These are phyloP conservation scores for Margarornis squamiger DNA, from an alignment of 2,797 vertebrate genomes.

Conservation along the genomic window DNA sequence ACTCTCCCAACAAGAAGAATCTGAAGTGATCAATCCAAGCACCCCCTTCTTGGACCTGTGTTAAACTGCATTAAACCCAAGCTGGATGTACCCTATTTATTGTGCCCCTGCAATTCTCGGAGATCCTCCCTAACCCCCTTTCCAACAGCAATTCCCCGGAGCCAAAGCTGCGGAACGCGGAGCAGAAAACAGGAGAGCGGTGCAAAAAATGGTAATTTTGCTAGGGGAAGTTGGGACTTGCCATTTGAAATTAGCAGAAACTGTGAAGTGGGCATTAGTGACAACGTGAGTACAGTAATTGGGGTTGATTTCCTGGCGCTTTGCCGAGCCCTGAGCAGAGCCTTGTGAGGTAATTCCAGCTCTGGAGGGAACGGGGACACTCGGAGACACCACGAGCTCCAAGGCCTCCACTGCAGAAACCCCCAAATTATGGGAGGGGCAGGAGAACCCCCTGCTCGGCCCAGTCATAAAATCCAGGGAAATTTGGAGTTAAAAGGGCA, in stretches of 20 bases:
- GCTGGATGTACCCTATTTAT: neutral
- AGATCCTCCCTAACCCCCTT: neutral
- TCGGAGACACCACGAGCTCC: slow-evolving; percentile 65
- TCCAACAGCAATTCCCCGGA: slow-evolving; percentile 53
- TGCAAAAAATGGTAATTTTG: slow-evolving; percentile 72
- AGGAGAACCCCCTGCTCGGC: neutral
- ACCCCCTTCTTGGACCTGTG: neutral
- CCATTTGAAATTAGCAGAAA: slow-evolving; percentile 82
- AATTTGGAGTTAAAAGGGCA: neutral
- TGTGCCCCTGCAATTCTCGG: neutral
- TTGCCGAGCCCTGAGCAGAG: slow-evolving; percentile 79
- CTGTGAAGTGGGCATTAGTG: slow-evolving; percentile 84
- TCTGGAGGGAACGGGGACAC: slow-evolving; percentile 71
- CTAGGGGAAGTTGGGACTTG: slow-evolving; percentile 77
- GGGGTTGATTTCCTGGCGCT: slow-evolving; percentile 86
- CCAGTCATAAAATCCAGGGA: neutral
- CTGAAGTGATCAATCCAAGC: neutral
- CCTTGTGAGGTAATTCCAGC: slow-evolving; percentile 85
- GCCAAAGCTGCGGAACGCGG: slow-evolving; percentile 56
- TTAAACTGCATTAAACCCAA: neutral
- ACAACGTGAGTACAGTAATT: slow-evolving; percentile 86
- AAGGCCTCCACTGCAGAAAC: slow-evolving; percentile 56
- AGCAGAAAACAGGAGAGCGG: slow-evolving; percentile 65
- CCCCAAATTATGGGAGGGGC: neutral
- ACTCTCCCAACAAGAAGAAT: neutral